These are phyloP conservation scores for Telmatherina bonti DNA, from an alignment of 2,797 vertebrate genomes.

Conservation along the genomic window DNA sequence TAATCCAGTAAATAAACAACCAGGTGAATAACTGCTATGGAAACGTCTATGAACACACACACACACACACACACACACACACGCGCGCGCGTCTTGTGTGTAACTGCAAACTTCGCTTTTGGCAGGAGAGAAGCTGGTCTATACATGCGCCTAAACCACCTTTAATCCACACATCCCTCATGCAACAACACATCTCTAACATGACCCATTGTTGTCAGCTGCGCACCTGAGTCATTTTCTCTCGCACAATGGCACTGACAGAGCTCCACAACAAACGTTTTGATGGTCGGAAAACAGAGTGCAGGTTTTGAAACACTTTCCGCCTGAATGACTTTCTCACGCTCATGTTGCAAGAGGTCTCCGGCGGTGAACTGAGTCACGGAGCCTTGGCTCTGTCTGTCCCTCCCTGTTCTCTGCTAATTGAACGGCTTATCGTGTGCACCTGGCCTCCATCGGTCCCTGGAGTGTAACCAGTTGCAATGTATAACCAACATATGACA, in stretches of 20 bases:
- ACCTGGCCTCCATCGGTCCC: constrained; percentile 88
- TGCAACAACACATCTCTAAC: constrained; percentile 58
- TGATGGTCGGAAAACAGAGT: constrained; percentile 71
- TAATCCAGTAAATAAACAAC: background rate
- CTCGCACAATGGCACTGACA: constrained; percentile 70
- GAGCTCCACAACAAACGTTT: constrained; percentile 77
- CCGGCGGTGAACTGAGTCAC: constrained; percentile 80
- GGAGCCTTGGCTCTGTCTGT: constrained; percentile 67
- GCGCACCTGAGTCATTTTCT: constrained; percentile 73
- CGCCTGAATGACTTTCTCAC: constrained; percentile 93
- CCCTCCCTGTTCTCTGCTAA: constrained; percentile 58
- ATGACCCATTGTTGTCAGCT: constrained; percentile 52
- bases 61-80: constrained; percentile 25
- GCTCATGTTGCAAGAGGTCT: constrained; percentile 89
- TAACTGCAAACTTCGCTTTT: constrained; percentile 51
- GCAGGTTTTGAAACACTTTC: constrained; percentile 75
- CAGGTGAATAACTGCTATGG: background rate
- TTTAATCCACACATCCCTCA: constrained; percentile 43
- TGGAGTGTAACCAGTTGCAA: constrained; percentile 86
- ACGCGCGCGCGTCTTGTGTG: constrained; percentile 20
- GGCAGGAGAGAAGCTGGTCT: constrained; percentile 41
- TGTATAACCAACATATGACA: constrained; percentile 64
- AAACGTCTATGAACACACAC: constrained; percentile 35
- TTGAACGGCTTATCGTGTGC: constrained; percentile 82
- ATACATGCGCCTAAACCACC: constrained; percentile 32